Evolutionary conservation across 2,888 invertebrate species (phyloP).

Genomic region (Ethmia dodecea): DNA sequence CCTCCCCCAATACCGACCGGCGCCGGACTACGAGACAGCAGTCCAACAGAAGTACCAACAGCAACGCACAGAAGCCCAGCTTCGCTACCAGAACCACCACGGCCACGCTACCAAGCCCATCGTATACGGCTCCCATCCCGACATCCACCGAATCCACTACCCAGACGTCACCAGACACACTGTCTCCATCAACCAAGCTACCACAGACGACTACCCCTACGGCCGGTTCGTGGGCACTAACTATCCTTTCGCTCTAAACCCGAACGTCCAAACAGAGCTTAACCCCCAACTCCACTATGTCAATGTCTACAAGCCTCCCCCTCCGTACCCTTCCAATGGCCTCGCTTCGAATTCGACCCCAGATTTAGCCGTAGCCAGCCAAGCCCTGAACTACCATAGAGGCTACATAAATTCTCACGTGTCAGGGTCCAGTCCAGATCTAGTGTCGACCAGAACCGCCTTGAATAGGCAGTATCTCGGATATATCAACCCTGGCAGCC

Average conservation of each 20-base stretch:
- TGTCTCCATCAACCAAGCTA: conserved; percentile 37
- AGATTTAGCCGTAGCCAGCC: conserved; percentile 86
- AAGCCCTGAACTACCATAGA: conserved; percentile 68
- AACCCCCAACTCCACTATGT: conserved; percentile 76
- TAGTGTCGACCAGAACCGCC: conserved; percentile 84
- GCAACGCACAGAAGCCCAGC: conserved; percentile 52
- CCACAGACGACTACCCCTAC: conserved; percentile 53
- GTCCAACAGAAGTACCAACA: conserved; percentile 89
- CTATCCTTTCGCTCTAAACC: conserved; percentile 62
- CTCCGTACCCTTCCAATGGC: conserved; percentile 87
- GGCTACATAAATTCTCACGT: conserved; percentile 76
- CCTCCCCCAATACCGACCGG: conserved; percentile 91
- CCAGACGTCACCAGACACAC: conserved; percentile 81
- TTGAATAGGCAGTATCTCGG: conserved; percentile 69
- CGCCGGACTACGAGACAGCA: conserved; percentile 97
- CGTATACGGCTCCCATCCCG: conserved; percentile 84
- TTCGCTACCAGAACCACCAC: conserved; percentile 57
- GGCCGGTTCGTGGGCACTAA: conserved; percentile 49
- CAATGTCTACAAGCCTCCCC: conserved; percentile 89
- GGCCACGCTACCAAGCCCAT: conserved; percentile 52
- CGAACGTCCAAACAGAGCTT: conserved; percentile 57
- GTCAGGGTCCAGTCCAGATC: conserved; percentile 86
- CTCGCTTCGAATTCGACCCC: conserved; percentile 91
- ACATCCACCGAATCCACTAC: conserved; percentile 82
- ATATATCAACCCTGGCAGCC: conserved; percentile 44